These are phyloP conservation scores for Chrysomallon squamiferum DNA, from an alignment of 1,140 invertebrate species.

Conservation along the genomic window DNA sequence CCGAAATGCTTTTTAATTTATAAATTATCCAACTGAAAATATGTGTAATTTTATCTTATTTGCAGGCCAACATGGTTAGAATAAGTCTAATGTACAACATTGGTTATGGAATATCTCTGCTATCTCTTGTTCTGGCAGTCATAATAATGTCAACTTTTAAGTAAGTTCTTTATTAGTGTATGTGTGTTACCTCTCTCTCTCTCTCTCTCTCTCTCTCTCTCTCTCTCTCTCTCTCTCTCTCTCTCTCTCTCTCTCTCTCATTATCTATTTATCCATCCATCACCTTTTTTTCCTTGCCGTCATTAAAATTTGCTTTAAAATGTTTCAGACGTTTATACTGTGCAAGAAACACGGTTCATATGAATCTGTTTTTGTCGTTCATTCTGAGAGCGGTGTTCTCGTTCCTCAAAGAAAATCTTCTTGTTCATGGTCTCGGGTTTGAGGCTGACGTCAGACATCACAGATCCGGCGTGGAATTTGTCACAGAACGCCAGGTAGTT, in stretches of 20 bases:
- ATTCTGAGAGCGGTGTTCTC: slow-evolving; percentile 72
- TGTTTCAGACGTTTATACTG: slow-evolving; percentile 72
- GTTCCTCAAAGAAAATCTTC: slow-evolving; percentile 70
- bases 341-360: slow-evolving; percentile 74
- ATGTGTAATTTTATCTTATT: slow-evolving; percentile 29
- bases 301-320: no score
- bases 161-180: slow-evolving; percentile 65
- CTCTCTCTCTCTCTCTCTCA: background rate
- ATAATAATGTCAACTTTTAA: slow-evolving; percentile 73
- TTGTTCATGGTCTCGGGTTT: slow-evolving; percentile 69
- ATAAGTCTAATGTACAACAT: slow-evolving; percentile 73
- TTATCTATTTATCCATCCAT: background rate
- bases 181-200: background rate
- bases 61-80: slow-evolving; percentile 69
- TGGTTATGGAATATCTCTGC: slow-evolving; percentile 75
- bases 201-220: background rate
- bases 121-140: slow-evolving; percentile 73
- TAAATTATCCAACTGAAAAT: no score
- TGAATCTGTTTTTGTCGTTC: slow-evolving; percentile 77
- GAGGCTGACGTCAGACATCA: slow-evolving; percentile 41
- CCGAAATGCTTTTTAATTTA: no score
- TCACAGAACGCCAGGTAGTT: slow-evolving; percentile 29
- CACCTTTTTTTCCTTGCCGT: background rate
- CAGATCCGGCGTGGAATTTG: slow-evolving; percentile 19
- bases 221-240: background rate